Conservation (phyloP, 2,113 vertebrate genomes). For the Chinchilla lanigera region DNA sequence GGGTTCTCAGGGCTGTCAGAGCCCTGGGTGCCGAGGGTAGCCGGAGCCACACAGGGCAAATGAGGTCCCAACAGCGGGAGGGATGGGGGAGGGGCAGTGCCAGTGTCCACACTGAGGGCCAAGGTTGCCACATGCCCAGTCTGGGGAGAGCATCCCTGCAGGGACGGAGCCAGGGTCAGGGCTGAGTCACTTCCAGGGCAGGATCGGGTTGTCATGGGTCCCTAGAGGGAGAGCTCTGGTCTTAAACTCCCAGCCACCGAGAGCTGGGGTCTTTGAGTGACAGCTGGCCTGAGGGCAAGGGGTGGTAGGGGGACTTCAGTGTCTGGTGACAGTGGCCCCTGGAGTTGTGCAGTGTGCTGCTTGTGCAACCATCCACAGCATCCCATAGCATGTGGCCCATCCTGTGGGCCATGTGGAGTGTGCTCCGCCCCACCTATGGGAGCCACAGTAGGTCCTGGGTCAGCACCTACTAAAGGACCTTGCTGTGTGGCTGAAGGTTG, state of each 20-base stretch:
- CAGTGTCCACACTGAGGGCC: background rate
- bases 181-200: background rate
- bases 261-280: background rate
- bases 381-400: background rate
- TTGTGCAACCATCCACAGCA: background rate
- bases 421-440: background rate
- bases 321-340: background rate
- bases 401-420: background rate
- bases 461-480: background rate
- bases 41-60: background rate
- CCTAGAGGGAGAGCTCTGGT: background rate
- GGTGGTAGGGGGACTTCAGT: too few relatives aligned
- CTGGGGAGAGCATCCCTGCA: background rate
- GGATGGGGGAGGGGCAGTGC: background rate
- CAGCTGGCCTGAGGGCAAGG: background rate
- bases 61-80: background rate
- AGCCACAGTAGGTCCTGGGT: background rate
- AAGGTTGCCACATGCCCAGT: too few relatives aligned
- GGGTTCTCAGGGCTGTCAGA: background rate
- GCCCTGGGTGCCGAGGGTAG: background rate
- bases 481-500: background rate
- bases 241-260: background rate
- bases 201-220: background rate
- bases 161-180: background rate
- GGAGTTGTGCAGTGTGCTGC: background rate